Base-by-base conservation (phyloP, 2,113 vertebrate genomes). In the Ctenomys sociabilis region DNA sequence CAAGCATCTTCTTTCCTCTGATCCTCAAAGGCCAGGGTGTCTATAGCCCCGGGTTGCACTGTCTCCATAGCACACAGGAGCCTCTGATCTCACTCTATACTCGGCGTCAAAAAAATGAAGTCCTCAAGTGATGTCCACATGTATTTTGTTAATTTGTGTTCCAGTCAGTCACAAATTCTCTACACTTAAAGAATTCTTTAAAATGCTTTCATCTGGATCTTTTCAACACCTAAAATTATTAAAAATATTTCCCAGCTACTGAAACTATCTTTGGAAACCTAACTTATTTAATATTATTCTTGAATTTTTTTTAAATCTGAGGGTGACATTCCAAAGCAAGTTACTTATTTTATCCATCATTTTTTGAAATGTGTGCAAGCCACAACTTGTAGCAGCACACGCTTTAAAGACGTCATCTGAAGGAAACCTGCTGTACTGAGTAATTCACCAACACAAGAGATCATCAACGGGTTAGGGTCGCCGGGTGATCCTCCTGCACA, bases 201-300 rank as follows among this genome's bases (percentile, higher is more conserved):
- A 78, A 52, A 84, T 84, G 89, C 37, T 91, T 91, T 43, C 11
- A 91, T 63, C 61, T 84, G n/a, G 63, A 64, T 73, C 43, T 88
- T 88, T 68, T 70, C 35, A 68, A 35, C 43, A 21, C 57, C 66
- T 45, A 64, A 45, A 37, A 37, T 86, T 63, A 12, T 10, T 14
- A 85, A 75, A 9, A 61, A 16, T n/a, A 19, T 35, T 80, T 77
- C 40, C 35, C 70, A 85, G 30, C n/a, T 40, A 24, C 11, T 68
- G 21, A 84, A 78, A 35, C 32, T 37, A 4, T 43, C 85, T 85
- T 37, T 85, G 54, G 57, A 40, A 72, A 16, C 8, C 45, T 77
- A 13, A 30, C 66, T 59, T 61, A 43, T 66, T 90, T 40, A n/a
- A 40, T 7, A 70, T 24, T 19, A 73, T 64, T 64, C 80, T 35